phyloP scores from a whole-genome alignment of 2,113 vertebrate genomes.

The Megalops atlanticus region DNA sequence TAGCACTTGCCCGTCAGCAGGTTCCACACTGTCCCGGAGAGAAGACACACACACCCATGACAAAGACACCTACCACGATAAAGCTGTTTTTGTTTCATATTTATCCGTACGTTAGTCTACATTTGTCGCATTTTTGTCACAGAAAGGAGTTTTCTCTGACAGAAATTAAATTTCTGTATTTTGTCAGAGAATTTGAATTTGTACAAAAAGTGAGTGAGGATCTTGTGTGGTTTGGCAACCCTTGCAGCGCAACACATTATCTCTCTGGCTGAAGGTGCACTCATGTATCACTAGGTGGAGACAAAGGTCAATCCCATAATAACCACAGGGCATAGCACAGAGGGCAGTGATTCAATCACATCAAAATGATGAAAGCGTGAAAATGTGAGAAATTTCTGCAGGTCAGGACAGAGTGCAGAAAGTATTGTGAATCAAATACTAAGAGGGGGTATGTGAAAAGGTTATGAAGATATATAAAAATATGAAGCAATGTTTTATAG shows the following conservation, averaged over 20 bases:
- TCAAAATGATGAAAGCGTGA: background rate
- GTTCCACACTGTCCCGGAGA: constrained; percentile 78
- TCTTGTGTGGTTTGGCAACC: no score
- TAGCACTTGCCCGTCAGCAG: constrained; percentile 71
- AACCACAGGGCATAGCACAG: background rate
- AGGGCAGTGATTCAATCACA: background rate
- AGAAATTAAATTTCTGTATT: no score
- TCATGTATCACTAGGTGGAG: background rate
- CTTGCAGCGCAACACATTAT: background rate
- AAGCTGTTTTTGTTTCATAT: no score
- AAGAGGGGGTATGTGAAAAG: background rate
- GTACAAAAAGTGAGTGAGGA: no score
- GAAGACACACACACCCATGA: background rate
- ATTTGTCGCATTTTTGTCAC: no score
- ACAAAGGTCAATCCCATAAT: background rate
- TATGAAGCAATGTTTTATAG: background rate
- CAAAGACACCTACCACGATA: no score
- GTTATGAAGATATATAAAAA: background rate
- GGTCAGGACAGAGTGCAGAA: background rate
- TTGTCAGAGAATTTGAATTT: no score
- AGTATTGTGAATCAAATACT: background rate
- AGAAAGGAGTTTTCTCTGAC: no score
- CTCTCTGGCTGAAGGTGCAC: background rate
- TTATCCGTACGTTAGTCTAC: no score
- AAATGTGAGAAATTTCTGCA: background rate